Base-by-base conservation (phyloP, 2,888 invertebrate genomes). In the Iphiclides podalirius region DNA sequence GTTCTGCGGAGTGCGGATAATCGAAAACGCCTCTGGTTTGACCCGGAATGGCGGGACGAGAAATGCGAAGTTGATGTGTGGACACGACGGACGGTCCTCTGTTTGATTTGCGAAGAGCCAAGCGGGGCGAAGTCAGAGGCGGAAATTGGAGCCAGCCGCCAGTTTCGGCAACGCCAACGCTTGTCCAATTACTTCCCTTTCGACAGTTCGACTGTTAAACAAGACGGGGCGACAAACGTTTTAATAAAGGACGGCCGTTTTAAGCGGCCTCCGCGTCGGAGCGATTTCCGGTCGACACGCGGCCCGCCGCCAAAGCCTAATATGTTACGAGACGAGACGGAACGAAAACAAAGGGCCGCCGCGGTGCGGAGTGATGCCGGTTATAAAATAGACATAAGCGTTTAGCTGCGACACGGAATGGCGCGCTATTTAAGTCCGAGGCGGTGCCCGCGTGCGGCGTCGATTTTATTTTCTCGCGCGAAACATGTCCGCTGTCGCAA, bases 401-500 rank as follows among this genome's bases (percentile, higher is more conserved):
- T 87, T 85, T 82, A 85, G 81, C 72, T 75, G 68, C 72, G 77
- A 72, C 84, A 82, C 78, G 75, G 76, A 40, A 79, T 74, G 73
- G 72, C 70, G 78, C 64, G 80, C 81, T 88, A 88, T 87, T 87
- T 88, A 80, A 78, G 84, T 84, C 78, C 71, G 74, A 72, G 70
- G 72, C n/a, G n/a, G n/a, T n/a, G n/a, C n/a, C n/a, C 75, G 67
- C 72, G 81, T 72, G 78, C 74, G 79, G 81, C 87, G 85, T 86
- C 80, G 81, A 84, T 88, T 86, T 88, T 87, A 85, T 87, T 87
- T 88, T 87, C 86, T 86, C 84, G 84, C 82, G 81, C 85, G 86
- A 84, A 86, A 85, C 86, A 85, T 80, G 87, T 86, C 78, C 80
- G 79, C 81, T 86, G 87, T 86, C 87, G 82, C 83, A 83, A 73